Evolutionary conservation across 1,140 invertebrate species (phyloP), one percentile per base, ranked within the genome.

Genomic region (Chrysomallon squamiferum): DNA sequence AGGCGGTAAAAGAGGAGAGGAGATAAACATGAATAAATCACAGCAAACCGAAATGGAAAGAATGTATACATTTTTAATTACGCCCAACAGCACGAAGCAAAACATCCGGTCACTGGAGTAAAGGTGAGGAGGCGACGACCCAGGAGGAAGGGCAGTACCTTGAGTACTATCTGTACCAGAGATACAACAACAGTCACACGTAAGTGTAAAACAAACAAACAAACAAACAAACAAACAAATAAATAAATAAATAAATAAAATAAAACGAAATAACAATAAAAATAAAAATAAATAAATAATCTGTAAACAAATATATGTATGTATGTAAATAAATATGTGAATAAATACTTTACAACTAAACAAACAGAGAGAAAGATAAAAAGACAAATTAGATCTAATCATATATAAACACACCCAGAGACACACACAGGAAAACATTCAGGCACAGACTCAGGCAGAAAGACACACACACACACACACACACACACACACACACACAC

Each of bases 341-440:
- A n/a, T n/a, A n/a, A n/a, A n/a, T n/a, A n/a, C n/a, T n/a, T n/a
- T n/a, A n/a, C n/a, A n/a, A n/a, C n/a, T n/a, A n/a, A n/a, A n/a
- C n/a, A n/a, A n/a, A n/a, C n/a, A 59, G 58, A 59, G 29, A 59
- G 33, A 59, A 56, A 27, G 29, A 27, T n/a, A 27, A 25, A 27
- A 2, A 27, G 32, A 27, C n/a, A 27, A 56, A 18, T 22, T 15
- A 56, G 25, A 56, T 25, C 3, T 15, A 56, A 15, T 22, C n/a
- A 22, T 5, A 52, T 18, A 52, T 5, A 52, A 9, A 52, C 49
- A 52, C 49, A 52, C 49, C 5, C 49, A 52, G 5, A 52, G 5
- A 52, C 49, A 52, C 49, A 52, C 49, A 52, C 49, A 52, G 5
- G n/a, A 5, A 52, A 5, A 52, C 49, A 52, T 18, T 22, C 49